Evolutionary conservation across 2,113 vertebrate genomes (phyloP).

Genomic region (Dasyornis broadbenti): DNA sequence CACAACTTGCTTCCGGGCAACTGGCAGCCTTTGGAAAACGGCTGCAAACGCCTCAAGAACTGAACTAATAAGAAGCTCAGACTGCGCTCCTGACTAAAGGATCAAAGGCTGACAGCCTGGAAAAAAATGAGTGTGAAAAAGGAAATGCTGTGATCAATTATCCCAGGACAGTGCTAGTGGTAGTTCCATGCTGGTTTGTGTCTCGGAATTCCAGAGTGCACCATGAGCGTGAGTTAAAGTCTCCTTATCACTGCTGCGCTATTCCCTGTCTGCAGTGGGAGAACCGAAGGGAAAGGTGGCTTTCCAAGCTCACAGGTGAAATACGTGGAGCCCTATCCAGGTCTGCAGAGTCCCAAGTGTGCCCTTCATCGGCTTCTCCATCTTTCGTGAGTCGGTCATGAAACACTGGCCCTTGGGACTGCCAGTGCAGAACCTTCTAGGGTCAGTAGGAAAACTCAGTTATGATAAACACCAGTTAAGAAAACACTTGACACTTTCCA

Average conservation of each 20-base stretch:
- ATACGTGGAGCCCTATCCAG: fast-evolving
- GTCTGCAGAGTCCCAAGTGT: background rate
- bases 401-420: background rate
- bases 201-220: background rate
- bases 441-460: background rate
- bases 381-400: background rate
- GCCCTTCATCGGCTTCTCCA: background rate
- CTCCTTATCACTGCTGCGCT: background rate
- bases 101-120: background rate
- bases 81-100: background rate
- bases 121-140: background rate
- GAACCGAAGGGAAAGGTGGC: background rate
- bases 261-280: background rate
- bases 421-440: background rate
- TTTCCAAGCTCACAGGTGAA: background rate
- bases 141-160: background rate
- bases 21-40: background rate
- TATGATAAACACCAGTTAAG: background rate
- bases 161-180: background rate
- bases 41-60: background rate
- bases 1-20: background rate
- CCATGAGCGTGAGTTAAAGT: background rate
- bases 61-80: background rate
- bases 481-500: background rate
- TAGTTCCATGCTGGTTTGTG: background rate